phyloP scores from a whole-genome alignment of 2,888 invertebrate genomes.

The Lagria hirta region DNA sequence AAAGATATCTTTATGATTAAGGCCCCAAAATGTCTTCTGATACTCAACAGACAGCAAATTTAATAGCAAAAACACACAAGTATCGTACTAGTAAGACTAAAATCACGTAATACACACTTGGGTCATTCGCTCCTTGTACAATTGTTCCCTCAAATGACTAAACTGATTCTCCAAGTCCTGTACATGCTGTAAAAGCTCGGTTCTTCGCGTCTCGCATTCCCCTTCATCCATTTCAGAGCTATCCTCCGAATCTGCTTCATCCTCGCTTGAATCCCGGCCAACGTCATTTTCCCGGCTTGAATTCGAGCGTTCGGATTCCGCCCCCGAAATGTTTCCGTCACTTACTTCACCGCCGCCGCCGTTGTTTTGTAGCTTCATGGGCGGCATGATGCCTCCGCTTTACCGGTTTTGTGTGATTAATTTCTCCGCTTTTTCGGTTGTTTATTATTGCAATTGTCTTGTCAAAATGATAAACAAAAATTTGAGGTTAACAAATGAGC shows the following conservation, averaged over 20 bases:
- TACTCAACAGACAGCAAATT: slow-evolving; percentile 1
- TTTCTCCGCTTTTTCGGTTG: no score
- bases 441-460: no score
- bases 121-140: slow-evolving; percentile 80
- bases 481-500: no score
- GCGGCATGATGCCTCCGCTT: no score
- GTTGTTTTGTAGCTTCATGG: slow-evolving; percentile 17
- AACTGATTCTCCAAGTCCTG: slow-evolving; percentile 90
- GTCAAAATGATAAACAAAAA: no score
- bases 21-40: slow-evolving; percentile 1
- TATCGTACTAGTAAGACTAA: no score
- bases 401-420: no score
- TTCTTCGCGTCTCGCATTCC: slow-evolving; percentile 82
- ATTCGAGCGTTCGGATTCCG: slow-evolving; percentile 69
- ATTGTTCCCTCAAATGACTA: slow-evolving; percentile 80
- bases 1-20: background rate
- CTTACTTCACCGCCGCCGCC: slow-evolving; percentile 39
- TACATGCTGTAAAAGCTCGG: slow-evolving; percentile 82
- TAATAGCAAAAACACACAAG: no score
- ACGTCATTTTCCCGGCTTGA: slow-evolving; percentile 67
- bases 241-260: slow-evolving; percentile 82
- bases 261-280: slow-evolving; percentile 72
- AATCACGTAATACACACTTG: slow-evolving; percentile 59
- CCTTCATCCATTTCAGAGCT: slow-evolving; percentile 89
- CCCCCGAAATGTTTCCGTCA: slow-evolving; percentile 70